Conservation (phyloP, 2,888 invertebrate species). For the Patella depressa region DNA sequence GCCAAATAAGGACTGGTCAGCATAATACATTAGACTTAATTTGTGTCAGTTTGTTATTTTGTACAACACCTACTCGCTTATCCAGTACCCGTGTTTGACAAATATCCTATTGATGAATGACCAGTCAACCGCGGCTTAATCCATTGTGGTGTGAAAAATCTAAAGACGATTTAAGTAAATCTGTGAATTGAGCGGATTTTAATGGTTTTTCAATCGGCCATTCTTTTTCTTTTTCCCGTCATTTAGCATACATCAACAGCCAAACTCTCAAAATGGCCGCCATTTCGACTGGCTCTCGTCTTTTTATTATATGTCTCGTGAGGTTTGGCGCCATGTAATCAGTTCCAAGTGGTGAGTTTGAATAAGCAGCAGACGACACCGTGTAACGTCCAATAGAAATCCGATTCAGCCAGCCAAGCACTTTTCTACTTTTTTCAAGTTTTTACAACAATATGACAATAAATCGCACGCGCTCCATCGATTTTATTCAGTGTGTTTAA, state of each 20-base stretch:
- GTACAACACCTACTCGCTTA: neutral
- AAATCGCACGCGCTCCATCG: conserved; percentile 12
- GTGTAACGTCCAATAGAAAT: conserved; percentile 7
- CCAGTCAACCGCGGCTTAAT: neutral
- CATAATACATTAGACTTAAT: no score
- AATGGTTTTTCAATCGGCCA: conserved; percentile 11
- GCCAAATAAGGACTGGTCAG: neutral
- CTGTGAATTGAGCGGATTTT: conserved; percentile 13
- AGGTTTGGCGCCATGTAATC: conserved; percentile 10
- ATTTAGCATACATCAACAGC: conserved; percentile 6
- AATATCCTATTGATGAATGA: neutral
- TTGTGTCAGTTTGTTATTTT: conserved; percentile 6
- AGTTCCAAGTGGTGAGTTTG: conserved; percentile 10
- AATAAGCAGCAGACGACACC: conserved; percentile 3
- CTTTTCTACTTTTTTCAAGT: conserved; percentile 10
- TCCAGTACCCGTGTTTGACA: neutral
- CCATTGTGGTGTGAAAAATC: neutral
- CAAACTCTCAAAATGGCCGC: conserved; percentile 5
- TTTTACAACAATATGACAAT: conserved; percentile 9
- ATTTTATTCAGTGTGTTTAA: conserved; percentile 6
- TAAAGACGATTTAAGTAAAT: conserved; percentile 5
- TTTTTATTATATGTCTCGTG: conserved; percentile 6
- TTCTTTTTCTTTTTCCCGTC: neutral
- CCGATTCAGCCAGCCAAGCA: conserved; percentile 2
- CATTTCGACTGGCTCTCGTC: neutral